These are phyloP conservation scores for Clarias laeviceps DNA, from an alignment of 2,797 vertebrate species.

Conservation along the genomic window DNA sequence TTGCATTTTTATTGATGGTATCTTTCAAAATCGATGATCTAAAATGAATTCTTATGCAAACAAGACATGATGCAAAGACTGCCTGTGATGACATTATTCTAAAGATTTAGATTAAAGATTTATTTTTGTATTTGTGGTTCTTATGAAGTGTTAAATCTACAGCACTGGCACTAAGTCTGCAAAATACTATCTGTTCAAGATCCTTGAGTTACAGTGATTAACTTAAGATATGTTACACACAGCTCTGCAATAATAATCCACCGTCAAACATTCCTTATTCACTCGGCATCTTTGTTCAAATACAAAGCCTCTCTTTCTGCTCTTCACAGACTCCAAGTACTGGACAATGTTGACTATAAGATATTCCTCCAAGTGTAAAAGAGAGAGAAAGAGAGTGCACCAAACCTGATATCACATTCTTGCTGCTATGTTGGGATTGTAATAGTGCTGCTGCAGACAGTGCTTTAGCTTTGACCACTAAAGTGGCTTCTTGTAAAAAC, in stretches of 20 bases:
- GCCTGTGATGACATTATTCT: background rate
- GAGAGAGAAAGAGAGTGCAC: background rate
- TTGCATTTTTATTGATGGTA: no score
- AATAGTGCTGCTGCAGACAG: constrained; percentile 51
- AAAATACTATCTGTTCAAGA: background rate
- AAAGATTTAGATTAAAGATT: background rate
- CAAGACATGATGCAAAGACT: background rate
- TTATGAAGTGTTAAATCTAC: background rate
- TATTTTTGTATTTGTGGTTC: background rate
- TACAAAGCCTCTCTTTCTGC: background rate
- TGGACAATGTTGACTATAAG: constrained; percentile 6
- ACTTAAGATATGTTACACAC: background rate
- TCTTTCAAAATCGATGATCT: background rate
- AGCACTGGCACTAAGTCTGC: background rate
- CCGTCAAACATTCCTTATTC: background rate
- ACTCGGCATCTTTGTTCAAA: constrained; percentile 6
- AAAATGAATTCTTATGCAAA: background rate
- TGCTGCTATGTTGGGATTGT: constrained; percentile 55
- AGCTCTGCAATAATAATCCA: background rate
- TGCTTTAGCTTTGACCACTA: constrained; percentile 18
- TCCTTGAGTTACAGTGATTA: constrained; percentile 4
- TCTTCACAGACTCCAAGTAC: background rate
- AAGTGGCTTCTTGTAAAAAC: background rate
- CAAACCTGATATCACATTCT: constrained; percentile 58
- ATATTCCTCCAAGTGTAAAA: background rate